phyloP scores from a whole-genome alignment of 1,140 invertebrate species.

The Pseudomyrmex flavicornis region DNA sequence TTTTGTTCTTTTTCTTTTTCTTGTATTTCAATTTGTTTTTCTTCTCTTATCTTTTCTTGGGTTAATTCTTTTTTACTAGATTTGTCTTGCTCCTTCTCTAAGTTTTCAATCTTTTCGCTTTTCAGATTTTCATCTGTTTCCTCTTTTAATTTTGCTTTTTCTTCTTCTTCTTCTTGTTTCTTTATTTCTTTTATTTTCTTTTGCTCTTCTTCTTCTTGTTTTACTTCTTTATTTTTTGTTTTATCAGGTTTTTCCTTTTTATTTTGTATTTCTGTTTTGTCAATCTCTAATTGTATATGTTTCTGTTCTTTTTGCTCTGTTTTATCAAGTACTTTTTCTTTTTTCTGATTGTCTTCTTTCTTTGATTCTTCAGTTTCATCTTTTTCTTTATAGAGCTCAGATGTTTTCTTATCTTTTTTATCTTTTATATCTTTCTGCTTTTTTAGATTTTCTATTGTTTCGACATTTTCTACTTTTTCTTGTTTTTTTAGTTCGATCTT shows the following conservation, averaged over 20 bases:
- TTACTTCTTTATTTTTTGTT: slow-evolving; percentile 31
- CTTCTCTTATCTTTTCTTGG: slow-evolving; percentile 26
- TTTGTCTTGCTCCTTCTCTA: slow-evolving; percentile 5
- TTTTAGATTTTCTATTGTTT: slow-evolving; percentile 11
- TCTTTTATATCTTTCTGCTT: slow-evolving; percentile 45
- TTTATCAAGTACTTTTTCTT: slow-evolving; percentile 48
- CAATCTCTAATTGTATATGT: slow-evolving; percentile 56
- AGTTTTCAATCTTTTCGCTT: slow-evolving; percentile 55
- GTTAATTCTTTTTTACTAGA: slow-evolving; percentile 27
- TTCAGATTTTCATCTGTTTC: slow-evolving; percentile 52
- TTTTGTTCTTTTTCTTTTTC: too few species aligned
- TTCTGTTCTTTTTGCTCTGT: slow-evolving; percentile 31
- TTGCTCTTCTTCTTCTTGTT: slow-evolving; percentile 45
- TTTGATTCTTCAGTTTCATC: slow-evolving; percentile 43
- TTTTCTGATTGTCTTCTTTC: slow-evolving; percentile 59
- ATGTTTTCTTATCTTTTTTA: slow-evolving; percentile 50
- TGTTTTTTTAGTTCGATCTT: slow-evolving; percentile 54
- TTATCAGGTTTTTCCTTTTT: slow-evolving; percentile 31
- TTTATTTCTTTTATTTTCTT: slow-evolving; percentile 50
- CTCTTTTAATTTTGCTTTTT: slow-evolving; percentile 42
- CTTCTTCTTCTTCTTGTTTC: slow-evolving; percentile 43
- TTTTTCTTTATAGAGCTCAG: slow-evolving; percentile 52
- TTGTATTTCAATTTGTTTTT: too few species aligned
- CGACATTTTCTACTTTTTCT: slow-evolving; percentile 63
- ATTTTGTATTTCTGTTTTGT: slow-evolving; percentile 47